Evolutionary conservation across 2,113 vertebrate genomes (phyloP).

Genomic region (Orcinus orca): DNA sequence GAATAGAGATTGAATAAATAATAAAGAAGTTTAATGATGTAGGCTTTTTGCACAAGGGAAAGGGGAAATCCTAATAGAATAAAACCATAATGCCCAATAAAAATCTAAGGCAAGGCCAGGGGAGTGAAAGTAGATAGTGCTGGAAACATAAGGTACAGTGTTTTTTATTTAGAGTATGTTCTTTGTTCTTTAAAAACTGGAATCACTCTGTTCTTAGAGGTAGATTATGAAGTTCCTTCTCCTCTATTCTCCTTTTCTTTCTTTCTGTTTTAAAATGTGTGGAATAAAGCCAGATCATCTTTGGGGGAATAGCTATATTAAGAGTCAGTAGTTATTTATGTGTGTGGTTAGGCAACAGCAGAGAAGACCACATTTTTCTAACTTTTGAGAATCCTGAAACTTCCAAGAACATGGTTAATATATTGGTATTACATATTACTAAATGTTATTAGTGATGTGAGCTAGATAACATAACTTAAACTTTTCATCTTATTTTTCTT

Average conservation of each 20-base stretch:
- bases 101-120: neutral
- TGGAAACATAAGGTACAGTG: neutral
- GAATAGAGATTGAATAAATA: neutral
- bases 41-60: neutral
- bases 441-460: neutral
- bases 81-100: neutral
- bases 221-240: neutral
- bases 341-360: neutral
- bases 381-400: neutral
- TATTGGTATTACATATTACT: neutral
- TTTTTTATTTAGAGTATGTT: neutral
- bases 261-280: conserved; percentile 13
- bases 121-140: neutral
- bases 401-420: neutral
- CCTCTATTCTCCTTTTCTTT: neutral
- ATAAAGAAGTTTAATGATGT: neutral
- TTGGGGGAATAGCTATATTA: neutral
- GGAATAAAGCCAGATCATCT: neutral
- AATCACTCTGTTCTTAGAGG: neutral
- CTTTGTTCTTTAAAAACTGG: neutral
- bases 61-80: neutral
- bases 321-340: neutral
- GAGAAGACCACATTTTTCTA: neutral
- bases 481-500: conserved; percentile 70
- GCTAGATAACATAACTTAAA: neutral